Conservation (phyloP, 2,113 vertebrate species). For the Myxocyprinus asiaticus region DNA sequence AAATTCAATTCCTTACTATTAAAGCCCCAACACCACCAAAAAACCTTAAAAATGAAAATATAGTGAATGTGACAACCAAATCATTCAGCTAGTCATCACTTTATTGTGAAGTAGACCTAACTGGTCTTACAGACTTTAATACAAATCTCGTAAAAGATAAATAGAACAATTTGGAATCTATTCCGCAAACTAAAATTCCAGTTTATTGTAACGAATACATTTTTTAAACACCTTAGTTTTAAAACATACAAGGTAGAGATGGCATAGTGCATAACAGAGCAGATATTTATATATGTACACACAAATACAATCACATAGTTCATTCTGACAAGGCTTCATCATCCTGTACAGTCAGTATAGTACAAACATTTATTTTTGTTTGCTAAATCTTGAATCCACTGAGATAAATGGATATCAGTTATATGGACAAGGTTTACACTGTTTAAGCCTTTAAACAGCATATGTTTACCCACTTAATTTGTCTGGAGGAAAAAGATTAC, state of each 20-base stretch:
- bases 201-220: conserved; percentile 72
- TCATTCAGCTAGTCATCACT: conserved; percentile 31
- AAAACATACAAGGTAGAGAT: conserved; percentile 46
- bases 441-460: conserved; percentile 1
- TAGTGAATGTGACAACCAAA: neutral
- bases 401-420: no score
- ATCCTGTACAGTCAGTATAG: conserved; percentile 31
- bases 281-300: conserved; percentile 48
- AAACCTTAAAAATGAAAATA: no score
- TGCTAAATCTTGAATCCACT: neutral
- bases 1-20: no score
- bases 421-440: conserved; percentile 14
- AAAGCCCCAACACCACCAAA: no score
- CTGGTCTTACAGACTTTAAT: conserved; percentile 40
- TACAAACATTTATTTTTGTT: conserved; percentile 28
- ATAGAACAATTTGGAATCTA: conserved; percentile 54
- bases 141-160: conserved; percentile 55
- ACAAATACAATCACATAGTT: conserved; percentile 31
- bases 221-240: conserved; percentile 55
- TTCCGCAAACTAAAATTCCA: conserved; percentile 71
- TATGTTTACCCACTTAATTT: conserved; percentile 19
- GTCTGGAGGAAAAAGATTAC: neutral
- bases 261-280: conserved; percentile 57
- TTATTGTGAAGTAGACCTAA: conserved; percentile 47
- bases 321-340: no score